Conservation (phyloP, 64 coral and sea anemone genomes). For the Montipora efflorescens region DNA sequence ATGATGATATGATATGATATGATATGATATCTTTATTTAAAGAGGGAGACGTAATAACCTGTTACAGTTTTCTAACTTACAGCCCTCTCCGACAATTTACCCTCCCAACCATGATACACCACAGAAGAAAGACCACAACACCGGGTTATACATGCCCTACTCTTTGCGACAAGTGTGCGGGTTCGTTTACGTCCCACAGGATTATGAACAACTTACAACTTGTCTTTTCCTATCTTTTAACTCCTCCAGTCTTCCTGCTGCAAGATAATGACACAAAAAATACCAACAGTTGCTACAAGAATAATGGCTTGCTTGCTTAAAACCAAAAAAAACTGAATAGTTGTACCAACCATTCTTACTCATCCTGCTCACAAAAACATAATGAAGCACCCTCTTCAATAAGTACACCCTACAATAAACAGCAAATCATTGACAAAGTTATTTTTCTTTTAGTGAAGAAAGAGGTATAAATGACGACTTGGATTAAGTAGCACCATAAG, state of each 20-base stretch:
- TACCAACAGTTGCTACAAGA: neutral
- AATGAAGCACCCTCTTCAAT: conserved; percentile 86
- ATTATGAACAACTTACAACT: conserved; percentile 70
- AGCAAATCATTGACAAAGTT: neutral
- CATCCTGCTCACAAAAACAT: conserved; percentile 93
- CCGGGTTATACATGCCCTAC: too few species aligned
- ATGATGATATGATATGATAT: too few species aligned
- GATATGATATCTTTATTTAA: too few species aligned
- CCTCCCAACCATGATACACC: too few species aligned
- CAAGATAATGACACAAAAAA: conserved; percentile 21
- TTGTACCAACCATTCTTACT: conserved; percentile 86
- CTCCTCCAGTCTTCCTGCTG: conserved; percentile 84
- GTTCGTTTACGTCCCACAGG: neutral
- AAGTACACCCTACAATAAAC: conserved; percentile 81
- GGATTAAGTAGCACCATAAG: too few species aligned
- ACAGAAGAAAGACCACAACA: too few species aligned
- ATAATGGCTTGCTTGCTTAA: neutral
- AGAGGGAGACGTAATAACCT: too few species aligned
- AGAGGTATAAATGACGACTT: neutral
- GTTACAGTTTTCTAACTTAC: too few species aligned
- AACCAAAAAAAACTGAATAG: neutral
- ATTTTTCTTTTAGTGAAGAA: neutral
- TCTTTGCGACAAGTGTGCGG: too few species aligned
- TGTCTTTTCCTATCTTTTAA: conserved; percentile 88
- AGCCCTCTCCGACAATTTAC: too few species aligned